Conservation (phyloP, 2,888 invertebrate genomes). For the Lordiphosa andalusiaca region DNA sequence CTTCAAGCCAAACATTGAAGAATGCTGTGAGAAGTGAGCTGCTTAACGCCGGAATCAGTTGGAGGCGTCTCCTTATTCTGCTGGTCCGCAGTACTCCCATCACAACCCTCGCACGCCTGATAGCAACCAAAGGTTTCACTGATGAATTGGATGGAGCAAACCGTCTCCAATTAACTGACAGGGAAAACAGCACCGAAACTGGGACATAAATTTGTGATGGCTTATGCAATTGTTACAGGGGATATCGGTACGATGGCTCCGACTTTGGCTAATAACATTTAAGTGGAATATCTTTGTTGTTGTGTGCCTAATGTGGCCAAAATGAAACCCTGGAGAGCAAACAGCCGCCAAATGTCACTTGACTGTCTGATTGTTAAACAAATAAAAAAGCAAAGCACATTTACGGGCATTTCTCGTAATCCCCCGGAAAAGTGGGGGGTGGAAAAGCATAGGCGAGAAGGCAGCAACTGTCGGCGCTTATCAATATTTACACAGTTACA, state of each 20-base stretch:
- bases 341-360: conserved; percentile 36
- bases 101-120: too few species aligned
- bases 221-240: too few species aligned
- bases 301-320: conserved; percentile 30
- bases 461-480: conserved; percentile 53
- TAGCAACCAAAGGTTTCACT: too few species aligned
- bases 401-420: conserved; percentile 7
- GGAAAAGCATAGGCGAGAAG: conserved; percentile 23
- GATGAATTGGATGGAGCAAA: too few species aligned
- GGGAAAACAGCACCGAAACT: too few species aligned
- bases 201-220: too few species aligned
- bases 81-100: too few species aligned
- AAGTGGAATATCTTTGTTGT: neutral
- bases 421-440: conserved; percentile 12
- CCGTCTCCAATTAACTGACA: too few species aligned
- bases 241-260: conserved; percentile 1
- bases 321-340: conserved; percentile 27
- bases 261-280: conserved; percentile 5
- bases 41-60: too few species aligned
- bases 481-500: conserved; percentile 71
- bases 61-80: too few species aligned
- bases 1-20: too few species aligned
- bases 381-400: conserved; percentile 36
- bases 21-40: too few species aligned
- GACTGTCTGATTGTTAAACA: conserved; percentile 43